phyloP scores from a whole-genome alignment of 2,797 vertebrate species.

The Sus cebifrons region DNA sequence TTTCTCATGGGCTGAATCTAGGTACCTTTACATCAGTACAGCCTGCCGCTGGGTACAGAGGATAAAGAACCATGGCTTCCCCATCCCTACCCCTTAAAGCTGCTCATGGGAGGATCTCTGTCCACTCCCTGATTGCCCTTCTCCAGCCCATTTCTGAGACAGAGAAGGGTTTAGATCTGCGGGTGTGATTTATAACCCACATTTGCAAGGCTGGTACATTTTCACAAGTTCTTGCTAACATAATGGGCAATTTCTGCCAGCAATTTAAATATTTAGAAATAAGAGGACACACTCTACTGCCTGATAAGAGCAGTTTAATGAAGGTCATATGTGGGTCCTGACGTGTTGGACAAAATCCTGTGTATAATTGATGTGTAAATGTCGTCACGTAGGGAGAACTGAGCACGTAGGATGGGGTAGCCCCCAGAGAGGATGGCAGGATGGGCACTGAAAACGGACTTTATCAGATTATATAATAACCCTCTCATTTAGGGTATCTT shows the following conservation, averaged over 20 bases:
- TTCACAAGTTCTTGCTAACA: constrained; percentile 32
- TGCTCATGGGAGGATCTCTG: not conserved
- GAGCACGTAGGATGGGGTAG: not conserved
- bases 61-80: too few relatives aligned
- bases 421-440: not conserved
- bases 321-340: not conserved
- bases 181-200: not conserved
- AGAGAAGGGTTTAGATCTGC: not conserved
- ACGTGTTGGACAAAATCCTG: not conserved
- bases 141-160: not conserved
- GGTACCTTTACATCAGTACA: not conserved
- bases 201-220: not conserved
- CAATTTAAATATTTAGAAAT: constrained; percentile 71
- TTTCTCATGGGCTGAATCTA: not conserved
- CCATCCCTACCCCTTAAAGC: too few relatives aligned
- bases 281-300: not conserved
- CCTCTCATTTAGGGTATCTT: not conserved
- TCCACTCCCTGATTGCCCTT: not conserved
- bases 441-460: not conserved
- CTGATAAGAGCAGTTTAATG: not conserved
- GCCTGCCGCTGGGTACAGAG: not conserved
- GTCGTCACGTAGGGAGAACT: fast-evolving
- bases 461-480: not conserved
- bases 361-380: not conserved
- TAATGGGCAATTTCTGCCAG: not conserved